Base-by-base conservation (phyloP, 2,888 invertebrate species). In the Xanthia togata region DNA sequence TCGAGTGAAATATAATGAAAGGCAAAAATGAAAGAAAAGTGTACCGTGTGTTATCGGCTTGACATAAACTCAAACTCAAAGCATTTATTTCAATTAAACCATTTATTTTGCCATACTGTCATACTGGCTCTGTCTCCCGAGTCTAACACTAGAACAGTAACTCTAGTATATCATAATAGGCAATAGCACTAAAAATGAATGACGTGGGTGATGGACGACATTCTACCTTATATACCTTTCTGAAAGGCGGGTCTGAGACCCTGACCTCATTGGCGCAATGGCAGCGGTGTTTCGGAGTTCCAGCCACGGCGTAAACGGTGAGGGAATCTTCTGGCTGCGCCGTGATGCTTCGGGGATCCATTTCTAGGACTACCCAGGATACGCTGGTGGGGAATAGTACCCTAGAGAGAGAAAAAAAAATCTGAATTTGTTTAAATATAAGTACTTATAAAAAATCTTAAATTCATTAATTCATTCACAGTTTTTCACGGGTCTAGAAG, bases 311-410 rank as follows among this genome's bases (percentile, higher is more conserved):
- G 89, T 93, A 97, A 14, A 98, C 96, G 70, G 98, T 98, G 14
- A 98, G 94, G 26, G 98, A 98, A 95, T 99, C 99, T 95, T 99
- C 99, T 0, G 98, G 98, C 95, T 99, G 99, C 2, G 98, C 98
- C 0, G 99, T 99, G 71, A 99, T 98, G 93, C 99, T 99, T 80
- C 98, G 98, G 0, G 98, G 97, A 92, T 99, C 99, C 95, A 99
- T 99, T 95, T 99, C 99, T 9, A 99, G 95, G 23, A 98, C 98
- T 91, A 99, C 97, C 98, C 99, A 99, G 85, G 98, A 98, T 0
- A 99, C 98, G 84, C 97, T 97, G 4, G 98, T 97, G 0, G 99
- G 99, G 95, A 99, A 99, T 60, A 98, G 97, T 14, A 99, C 99
- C 93, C 98, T 81, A 62, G 5, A 75, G 47, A 88, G 57, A 68